Conservation (phyloP, 2,888 invertebrate species). For the Drosophila anomelani region DNA sequence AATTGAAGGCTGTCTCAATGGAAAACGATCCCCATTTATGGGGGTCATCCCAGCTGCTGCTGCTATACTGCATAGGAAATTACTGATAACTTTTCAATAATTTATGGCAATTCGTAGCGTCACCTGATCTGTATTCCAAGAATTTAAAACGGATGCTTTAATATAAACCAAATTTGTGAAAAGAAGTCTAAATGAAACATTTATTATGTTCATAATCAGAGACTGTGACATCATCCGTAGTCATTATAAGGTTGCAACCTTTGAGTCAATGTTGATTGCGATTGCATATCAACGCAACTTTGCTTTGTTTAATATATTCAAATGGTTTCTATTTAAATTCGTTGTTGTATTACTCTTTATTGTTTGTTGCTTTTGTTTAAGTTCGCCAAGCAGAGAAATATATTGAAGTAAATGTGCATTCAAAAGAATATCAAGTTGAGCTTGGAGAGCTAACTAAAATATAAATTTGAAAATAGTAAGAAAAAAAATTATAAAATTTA, state of each 20-base stretch:
- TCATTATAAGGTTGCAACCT: constrained; percentile 10
- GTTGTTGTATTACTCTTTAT: background rate
- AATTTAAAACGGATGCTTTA: too few species aligned
- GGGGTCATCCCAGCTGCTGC: constrained; percentile 16
- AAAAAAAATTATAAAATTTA: background rate
- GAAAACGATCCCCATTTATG: constrained; percentile 39
- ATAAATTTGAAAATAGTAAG: background rate
- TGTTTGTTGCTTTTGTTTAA: background rate
- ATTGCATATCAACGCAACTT: constrained; percentile 23
- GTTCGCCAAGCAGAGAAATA: background rate
- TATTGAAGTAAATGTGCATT: background rate
- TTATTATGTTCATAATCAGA: background rate
- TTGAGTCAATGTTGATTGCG: background rate
- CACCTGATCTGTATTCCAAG: background rate
- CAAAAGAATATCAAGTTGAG: background rate
- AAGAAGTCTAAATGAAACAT: background rate
- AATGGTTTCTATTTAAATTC: constrained; percentile 7
- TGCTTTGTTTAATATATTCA: constrained; percentile 6
- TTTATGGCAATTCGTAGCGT: background rate
- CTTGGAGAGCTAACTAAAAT: background rate
- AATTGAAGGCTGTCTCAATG: constrained; percentile 44
- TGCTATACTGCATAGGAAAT: background rate
- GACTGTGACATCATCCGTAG: constrained; percentile 9
- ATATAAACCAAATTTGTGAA: too few species aligned
- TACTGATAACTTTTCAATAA: background rate